Base-by-base conservation (phyloP, 2,888 invertebrate species). In the Melanostoma mellinum region DNA sequence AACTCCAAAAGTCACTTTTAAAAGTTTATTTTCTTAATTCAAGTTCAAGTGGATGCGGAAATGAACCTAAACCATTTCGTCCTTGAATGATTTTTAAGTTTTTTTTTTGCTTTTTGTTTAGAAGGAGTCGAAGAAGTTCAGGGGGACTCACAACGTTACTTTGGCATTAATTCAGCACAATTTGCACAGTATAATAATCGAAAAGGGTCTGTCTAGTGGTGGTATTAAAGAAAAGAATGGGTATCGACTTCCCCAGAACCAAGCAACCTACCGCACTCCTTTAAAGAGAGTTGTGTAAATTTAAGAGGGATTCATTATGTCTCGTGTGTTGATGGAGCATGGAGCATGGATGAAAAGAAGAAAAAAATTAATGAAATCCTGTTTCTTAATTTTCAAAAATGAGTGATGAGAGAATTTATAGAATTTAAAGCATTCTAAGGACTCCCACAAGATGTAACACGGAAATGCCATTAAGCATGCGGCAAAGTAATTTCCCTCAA, bases 381-480 rank as follows among this genome's bases (percentile, higher is more conserved):
- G 61, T 48, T 36, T 48, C 48, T 48, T 48, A 10, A 46, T 46
- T 60, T 52, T 1, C 3, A 44, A 48, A 61, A 61, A 48, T 48
- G 61, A 61, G 30, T 36, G 10, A 61, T 61, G 48, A 48, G 9
- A 61, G 61, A 48, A 48, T 35, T 48, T 36, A 36, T 35, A 5
- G 35, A 10, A 38, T 8, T n/a, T n/a, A 38, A 38, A 33, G 1
- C 0, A 35, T 55, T 38, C 52, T 42, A 50, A 30, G 32, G 35
- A 60, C 20, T 20, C 61, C 56, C 42, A 61, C 30, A 60, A 81
- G 65, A 56, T 71, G 60, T 72, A 61, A 79, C 84, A 84, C 55
- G 74, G 65, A 79, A 84, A 78, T 71, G 38, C 84, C 75, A 79
- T 79, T 75, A 79, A 74, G 67, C 58, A 46, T 67, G 48, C 33